Percentiles rank a stretch among this genome's conserved stretches.
Conservation (phyloP, 2,888 invertebrate genomes). For the Drosophila longiperda region DNA sequence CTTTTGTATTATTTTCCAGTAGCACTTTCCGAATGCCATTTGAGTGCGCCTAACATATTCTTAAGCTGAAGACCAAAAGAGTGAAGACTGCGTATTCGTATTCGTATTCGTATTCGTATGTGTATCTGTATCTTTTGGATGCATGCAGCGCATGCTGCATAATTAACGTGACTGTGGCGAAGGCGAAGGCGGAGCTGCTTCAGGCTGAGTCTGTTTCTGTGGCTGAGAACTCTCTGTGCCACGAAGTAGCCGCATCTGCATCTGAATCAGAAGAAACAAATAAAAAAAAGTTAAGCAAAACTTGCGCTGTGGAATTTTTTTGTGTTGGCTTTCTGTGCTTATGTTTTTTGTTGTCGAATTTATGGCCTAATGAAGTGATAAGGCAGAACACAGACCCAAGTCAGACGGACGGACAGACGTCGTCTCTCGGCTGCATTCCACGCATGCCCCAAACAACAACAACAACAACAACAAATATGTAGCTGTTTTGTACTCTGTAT, state of each 20-base stretch:
- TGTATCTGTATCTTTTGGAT: constrained; percentile 62
- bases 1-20: constrained; percentile 81
- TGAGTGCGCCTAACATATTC: constrained; percentile 80
- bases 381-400: constrained; percentile 40
- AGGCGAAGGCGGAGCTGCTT: constrained; percentile 23
- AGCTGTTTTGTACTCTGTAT: constrained; percentile 22
- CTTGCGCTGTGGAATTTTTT: constrained; percentile 69
- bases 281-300: constrained; percentile 8
- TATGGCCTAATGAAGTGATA: constrained; percentile 77
- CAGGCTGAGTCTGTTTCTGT: constrained; percentile 23
- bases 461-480: constrained; percentile 24
- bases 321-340: constrained; percentile 58
- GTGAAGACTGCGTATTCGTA: constrained; percentile 67
- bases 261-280: constrained; percentile 64
- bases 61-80: constrained; percentile 46
- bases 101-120: constrained; percentile 57
- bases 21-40: constrained; percentile 82
- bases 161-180: constrained; percentile 66
- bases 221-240: constrained; percentile 26
- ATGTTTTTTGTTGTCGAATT: constrained; percentile 69
- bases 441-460: constrained; percentile 56
- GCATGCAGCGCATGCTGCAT: constrained; percentile 70
- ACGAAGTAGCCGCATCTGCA: constrained; percentile 18
- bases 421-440: constrained; percentile 70
- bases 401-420: constrained; percentile 49